Evolutionary conservation across 2,888 invertebrate genomes (phyloP).

Genomic region (Craniophora ligustri): DNA sequence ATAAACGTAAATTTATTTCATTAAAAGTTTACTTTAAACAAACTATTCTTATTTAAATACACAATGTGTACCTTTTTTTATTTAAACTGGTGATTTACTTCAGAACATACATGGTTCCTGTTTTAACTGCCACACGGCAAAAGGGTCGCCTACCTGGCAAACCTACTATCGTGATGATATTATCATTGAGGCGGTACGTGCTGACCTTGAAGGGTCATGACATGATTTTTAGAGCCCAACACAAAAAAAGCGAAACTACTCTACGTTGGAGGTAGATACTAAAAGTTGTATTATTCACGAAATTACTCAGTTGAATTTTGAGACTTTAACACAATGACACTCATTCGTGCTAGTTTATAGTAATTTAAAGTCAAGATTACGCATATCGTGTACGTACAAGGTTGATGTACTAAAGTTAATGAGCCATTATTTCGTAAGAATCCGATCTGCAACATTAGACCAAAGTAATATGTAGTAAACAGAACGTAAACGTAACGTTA

Average conservation of each 20-base stretch:
- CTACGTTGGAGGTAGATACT: neutral
- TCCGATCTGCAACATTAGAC: conserved; percentile 20
- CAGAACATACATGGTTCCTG: too few species aligned
- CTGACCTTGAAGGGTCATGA: conserved; percentile 1
- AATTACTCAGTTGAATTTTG: conserved; percentile 17
- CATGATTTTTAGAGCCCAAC: neutral
- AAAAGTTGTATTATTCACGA: too few species aligned
- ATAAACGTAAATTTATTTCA: too few species aligned
- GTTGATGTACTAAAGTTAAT: conserved; percentile 42
- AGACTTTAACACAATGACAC: conserved; percentile 13
- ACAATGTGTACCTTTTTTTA: neutral
- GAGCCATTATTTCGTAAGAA: conserved; percentile 41
- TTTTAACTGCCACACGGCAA: neutral
- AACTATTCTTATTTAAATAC: conserved; percentile 3
- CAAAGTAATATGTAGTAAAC: conserved; percentile 20
- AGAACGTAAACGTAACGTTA: too few species aligned
- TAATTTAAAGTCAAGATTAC: conserved; percentile 59
- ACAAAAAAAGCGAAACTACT: neutral
- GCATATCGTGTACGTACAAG: conserved; percentile 45
- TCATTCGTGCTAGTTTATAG: conserved; percentile 45
- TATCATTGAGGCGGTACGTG: neutral
- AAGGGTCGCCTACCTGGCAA: neutral
- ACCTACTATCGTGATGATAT: neutral
- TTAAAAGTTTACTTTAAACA: too few species aligned
- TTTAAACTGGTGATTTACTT: neutral